A percentile compares a stretch with the other conserved stretches of the same genome.
Conservation (phyloP, 2,113 vertebrate genomes). For the Cottus gobio region DNA sequence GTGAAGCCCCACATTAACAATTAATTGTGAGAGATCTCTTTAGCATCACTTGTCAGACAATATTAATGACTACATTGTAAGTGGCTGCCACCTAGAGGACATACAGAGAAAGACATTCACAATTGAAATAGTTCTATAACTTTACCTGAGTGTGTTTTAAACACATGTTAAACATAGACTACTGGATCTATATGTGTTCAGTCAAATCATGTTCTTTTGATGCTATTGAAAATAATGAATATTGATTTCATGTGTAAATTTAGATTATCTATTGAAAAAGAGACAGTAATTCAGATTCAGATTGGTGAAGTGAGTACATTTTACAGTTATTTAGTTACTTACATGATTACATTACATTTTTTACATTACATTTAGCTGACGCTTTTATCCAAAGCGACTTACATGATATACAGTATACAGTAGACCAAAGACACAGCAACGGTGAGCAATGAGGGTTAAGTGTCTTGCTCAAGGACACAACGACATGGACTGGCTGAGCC, state of each 20-base stretch:
- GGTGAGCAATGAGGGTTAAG: too few relatives aligned
- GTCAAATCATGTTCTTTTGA: background rate
- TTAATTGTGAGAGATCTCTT: background rate
- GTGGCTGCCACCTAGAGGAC: conserved; percentile 67
- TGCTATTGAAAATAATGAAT: background rate
- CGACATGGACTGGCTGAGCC: too few relatives aligned
- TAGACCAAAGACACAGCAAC: too few relatives aligned
- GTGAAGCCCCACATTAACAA: background rate
- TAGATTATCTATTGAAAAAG: background rate
- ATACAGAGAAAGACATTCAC: background rate
- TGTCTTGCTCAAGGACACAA: too few relatives aligned
- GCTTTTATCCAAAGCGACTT: too few relatives aligned
- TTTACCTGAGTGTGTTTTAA: background rate
- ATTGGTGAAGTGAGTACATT: background rate
- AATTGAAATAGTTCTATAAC: background rate
- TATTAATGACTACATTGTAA: background rate
- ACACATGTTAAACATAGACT: background rate
- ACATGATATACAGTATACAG: too few relatives aligned
- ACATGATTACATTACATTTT: too few relatives aligned
- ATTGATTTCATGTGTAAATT: background rate
- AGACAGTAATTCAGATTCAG: background rate
- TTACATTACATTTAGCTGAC: too few relatives aligned
- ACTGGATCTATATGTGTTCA: background rate
- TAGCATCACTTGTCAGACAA: background rate
- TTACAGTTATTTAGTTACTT: background rate